Evolutionary conservation across 2,888 invertebrate species (phyloP), one percentile per base, ranked within the genome.

Genomic region (Heliconius cydno): DNA sequence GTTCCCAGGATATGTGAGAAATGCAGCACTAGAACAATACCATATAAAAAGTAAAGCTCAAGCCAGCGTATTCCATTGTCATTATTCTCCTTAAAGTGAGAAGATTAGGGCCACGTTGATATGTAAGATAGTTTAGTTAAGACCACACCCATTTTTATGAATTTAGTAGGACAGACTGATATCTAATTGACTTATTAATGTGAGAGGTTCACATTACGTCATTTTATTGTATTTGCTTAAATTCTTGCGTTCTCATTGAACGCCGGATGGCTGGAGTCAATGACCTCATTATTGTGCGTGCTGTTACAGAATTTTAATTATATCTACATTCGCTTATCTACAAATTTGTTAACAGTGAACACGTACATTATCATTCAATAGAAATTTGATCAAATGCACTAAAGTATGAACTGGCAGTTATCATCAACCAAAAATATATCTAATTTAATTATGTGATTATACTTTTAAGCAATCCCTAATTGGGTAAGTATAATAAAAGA

Each of bases 221-320:
- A 85, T 81, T 82, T 82, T 79, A 85, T 84, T 85, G 83, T 84
- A 83, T 86, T 85, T 86, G 84, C 85, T 83, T 84, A 84, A 85
- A 85, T 84, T 85, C 84, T 84, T 83, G 83, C 83, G 82, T 83
- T 86, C 85, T 84, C 84, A 85, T 84, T 84, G 85, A 85, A 82
- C 84, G 83, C 84, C 83, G 86, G 83, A 84, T 86, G 85, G 83
- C 81, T 83, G 81, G 82, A 83, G 88, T 88, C 88, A 86, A 84
- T 85, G 87, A 88, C 88, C 89, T 87, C 86, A 87, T 88, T 88
- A 87, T 84, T 84, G 85, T 85, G 86, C 84, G 84, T 84, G 84
- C 85, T 84, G 86, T 84, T 86, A 86, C 85, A 84, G 85, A 86
- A 88, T 88, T 85, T 85, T 87, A 86, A 87, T 88, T 84, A 85